Evolutionary conservation across 1,140 invertebrate genomes (phyloP), one percentile per base, ranked within the genome.

Genomic region (Orius insidiosus): DNA sequence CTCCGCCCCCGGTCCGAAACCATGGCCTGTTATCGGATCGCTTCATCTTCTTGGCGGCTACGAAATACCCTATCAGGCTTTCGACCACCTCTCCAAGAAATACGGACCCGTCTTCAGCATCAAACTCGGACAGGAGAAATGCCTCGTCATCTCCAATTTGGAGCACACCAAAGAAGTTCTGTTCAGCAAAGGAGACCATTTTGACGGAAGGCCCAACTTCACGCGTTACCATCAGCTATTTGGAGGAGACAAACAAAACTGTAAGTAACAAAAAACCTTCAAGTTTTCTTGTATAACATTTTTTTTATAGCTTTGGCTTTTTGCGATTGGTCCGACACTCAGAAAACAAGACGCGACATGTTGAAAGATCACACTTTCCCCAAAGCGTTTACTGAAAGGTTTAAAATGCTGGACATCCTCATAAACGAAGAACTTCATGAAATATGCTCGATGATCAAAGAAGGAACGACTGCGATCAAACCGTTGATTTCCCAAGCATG

Each of bases 291-390:
- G n/a, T 36, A 15, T 10, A 36, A 36, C 51, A 59, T 54, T 56
- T 53, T 58, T 59, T 64, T 66, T 70, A 45, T 69, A 88, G 85
- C 85, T 47, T 61, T 90, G 42, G 85, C 85, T 8, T 73, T 89
- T 35, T 85, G 83, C 58, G 77, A 88, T 56, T 88, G 83, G 84
- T 84, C n/a, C 80, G 1, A 80, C 1, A 60, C 86, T 0, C 86
- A 90, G 54, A 77, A 80, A 49, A 71, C 70, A 0, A 68, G 85
- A 16, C 66, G 87, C 18, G 82, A 84, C 54, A 70, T 89, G 40
- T 45, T 59, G 3, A 48, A n/a, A 50, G 76, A 83, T 0, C 67
- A 76, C 14, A 71, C 70, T 1, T 80, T 85, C 59, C 84, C 85
- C 0, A 71, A 77, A 40, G 69, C 75, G 42, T 75, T 76, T 37